These are phyloP conservation scores for Chionis minor DNA, from an alignment of 2,113 vertebrate genomes.

Conservation along the genomic window DNA sequence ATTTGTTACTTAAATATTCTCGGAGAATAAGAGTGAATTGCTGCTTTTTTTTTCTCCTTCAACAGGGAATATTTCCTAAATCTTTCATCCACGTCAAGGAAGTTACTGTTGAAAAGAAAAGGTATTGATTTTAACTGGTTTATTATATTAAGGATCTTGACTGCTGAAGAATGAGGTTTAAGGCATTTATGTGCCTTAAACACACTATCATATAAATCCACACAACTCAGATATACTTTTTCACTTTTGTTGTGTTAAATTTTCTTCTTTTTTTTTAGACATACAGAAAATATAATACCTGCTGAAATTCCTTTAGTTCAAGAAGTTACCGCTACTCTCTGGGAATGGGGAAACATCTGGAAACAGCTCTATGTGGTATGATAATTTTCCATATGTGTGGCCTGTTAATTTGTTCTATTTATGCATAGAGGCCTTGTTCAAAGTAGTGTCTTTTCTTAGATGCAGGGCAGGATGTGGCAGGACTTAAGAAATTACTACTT, in stretches of 20 bases:
- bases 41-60: neutral
- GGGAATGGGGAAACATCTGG: slow-evolving; percentile 98
- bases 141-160: neutral
- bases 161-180: neutral
- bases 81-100: slow-evolving; percentile 90
- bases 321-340: slow-evolving; percentile 92
- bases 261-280: slow-evolving; percentile 68
- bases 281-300: slow-evolving; percentile 80
- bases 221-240: neutral
- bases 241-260: neutral
- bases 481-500: neutral
- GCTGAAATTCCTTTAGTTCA: slow-evolving; percentile 94
- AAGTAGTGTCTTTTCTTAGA: neutral
- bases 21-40: neutral
- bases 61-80: slow-evolving; percentile 92
- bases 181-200: neutral
- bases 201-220: neutral
- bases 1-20: neutral
- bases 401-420: neutral
- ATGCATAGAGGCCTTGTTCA: neutral
- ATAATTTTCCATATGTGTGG: neutral
- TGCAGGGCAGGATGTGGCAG: neutral
- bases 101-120: slow-evolving; percentile 82
- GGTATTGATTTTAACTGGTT: slow-evolving; percentile 70
- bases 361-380: slow-evolving; percentile 95